These are phyloP conservation scores for Elegia similella DNA, from an alignment of 2,888 invertebrate genomes.

Conservation along the genomic window DNA sequence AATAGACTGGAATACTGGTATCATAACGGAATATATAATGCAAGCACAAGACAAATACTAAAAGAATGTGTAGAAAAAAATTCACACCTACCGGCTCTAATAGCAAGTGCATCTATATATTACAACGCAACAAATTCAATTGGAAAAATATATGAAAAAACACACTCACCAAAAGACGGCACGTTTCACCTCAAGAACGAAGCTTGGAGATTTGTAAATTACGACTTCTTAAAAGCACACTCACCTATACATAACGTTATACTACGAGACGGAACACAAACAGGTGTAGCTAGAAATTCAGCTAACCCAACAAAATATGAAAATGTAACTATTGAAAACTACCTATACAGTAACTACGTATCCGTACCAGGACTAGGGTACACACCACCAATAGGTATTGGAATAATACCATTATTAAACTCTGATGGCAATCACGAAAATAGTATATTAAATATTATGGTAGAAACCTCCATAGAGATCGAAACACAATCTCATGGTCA, in stretches of 20 bases:
- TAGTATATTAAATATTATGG: too few relatives aligned
- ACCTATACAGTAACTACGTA: too few relatives aligned
- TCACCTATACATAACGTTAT: not conserved
- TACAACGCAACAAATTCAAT: slow-evolving; percentile 22
- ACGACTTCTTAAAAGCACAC: not conserved
- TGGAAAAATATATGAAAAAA: slow-evolving; percentile 19
- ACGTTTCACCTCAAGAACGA: slow-evolving; percentile 21
- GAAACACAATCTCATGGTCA: too few relatives aligned
- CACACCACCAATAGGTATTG: too few relatives aligned
- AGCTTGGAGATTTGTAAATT: slow-evolving; percentile 15
- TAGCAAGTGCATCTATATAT: slow-evolving; percentile 18
- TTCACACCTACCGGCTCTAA: slow-evolving; percentile 24
- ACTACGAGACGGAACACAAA: not conserved
- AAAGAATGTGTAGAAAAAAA: slow-evolving; percentile 19
- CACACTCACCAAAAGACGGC: slow-evolving; percentile 19
- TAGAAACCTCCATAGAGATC: too few relatives aligned
- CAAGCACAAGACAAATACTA: not conserved
- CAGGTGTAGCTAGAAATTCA: not conserved
- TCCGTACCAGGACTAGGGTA: too few relatives aligned
- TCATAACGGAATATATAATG: slow-evolving; percentile 22
- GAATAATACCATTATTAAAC: too few relatives aligned
- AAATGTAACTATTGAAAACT: too few relatives aligned
- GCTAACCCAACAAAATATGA: not conserved
- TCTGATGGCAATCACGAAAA: too few relatives aligned
- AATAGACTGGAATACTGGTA: slow-evolving; percentile 24